These are phyloP conservation scores for Steinernema scapterisci DNA, from an alignment of 2,888 invertebrate genomes.

Conservation along the genomic window DNA sequence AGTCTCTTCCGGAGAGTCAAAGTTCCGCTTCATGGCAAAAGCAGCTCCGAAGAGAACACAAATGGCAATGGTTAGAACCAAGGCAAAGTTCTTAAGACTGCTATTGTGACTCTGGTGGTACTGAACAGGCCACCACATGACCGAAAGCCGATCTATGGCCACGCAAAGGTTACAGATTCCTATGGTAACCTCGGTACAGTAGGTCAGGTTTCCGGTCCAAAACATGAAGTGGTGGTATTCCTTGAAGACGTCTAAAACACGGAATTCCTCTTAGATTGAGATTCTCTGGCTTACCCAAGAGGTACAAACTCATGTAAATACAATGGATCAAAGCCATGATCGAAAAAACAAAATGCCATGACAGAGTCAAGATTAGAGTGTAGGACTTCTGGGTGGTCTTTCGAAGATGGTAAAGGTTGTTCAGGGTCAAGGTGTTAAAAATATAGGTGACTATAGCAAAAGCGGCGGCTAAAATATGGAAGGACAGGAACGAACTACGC, in stretches of 20 bases:
- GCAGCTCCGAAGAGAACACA: not conserved
- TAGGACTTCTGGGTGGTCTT: not conserved
- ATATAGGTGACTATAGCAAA: not conserved
- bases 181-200: not conserved
- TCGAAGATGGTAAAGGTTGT: not conserved
- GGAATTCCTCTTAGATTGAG: not conserved
- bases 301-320: not conserved
- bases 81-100: not conserved
- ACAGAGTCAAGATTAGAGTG: not conserved
- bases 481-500: not conserved
- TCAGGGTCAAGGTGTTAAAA: not conserved
- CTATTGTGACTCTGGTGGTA: not conserved
- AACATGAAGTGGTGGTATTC: not conserved
- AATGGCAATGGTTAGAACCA: not conserved
- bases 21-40: not conserved
- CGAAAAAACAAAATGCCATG: constrained; percentile 1
- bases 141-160: not conserved
- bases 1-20: not conserved
- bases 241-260: not conserved
- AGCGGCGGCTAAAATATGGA: not conserved
- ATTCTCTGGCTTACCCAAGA: not conserved
- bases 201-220: not conserved
- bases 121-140: not conserved
- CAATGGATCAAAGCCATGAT: constrained; percentile 2
- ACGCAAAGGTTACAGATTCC: constrained; percentile 11